Base-by-base conservation (phyloP, 2,797 vertebrate genomes). In the Mareca strepera region DNA sequence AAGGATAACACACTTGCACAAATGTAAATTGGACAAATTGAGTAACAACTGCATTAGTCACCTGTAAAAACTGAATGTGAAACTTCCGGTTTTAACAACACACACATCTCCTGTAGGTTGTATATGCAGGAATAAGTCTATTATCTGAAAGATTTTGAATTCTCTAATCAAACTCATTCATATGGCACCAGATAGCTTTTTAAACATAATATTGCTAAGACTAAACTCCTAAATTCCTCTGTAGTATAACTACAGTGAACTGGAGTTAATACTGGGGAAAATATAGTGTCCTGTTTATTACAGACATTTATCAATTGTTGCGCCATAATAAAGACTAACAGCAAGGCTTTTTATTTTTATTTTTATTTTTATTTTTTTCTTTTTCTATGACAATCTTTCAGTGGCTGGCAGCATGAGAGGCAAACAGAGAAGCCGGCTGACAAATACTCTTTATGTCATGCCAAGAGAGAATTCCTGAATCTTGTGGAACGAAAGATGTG, bases 401-500 rank as follows among this genome's bases (percentile, higher is more conserved):
- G 60, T 58, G 35, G 56, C 70, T 92, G 75, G 75, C 64, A 66
- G 82, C 78, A 68, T 26, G 20, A 80, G 43, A 86, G 50, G 46
- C 17, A 82, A 93, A 78, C 29, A 76, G 59, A 80, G 46, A 43
- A 88, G 66, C 69, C 67, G 86, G 60, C 48, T 73, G 56, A 75
- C 3, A 66, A 90, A 86, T 76, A 67, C 15, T 17, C 35, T 67
- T 77, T 35, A 26, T 83, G 62, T 35, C 52, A 86, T 48, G 58
- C 78, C 90, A 87, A 25, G 62, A 73, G n/a, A 82, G 63, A 90
- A 95, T 89, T 92, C 86, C 83, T 85, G 52, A 81, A 75, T 90
- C 43, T 62, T 69, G 48, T 53, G 78, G 85, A 88, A 94, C 87
- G 56, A 76, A 29, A 16, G 43, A 41, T 39, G 75, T 85, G 88